These are phyloP conservation scores for Pyrochroa serraticornis DNA, from an alignment of 2,888 invertebrate species.

Conservation along the genomic window DNA sequence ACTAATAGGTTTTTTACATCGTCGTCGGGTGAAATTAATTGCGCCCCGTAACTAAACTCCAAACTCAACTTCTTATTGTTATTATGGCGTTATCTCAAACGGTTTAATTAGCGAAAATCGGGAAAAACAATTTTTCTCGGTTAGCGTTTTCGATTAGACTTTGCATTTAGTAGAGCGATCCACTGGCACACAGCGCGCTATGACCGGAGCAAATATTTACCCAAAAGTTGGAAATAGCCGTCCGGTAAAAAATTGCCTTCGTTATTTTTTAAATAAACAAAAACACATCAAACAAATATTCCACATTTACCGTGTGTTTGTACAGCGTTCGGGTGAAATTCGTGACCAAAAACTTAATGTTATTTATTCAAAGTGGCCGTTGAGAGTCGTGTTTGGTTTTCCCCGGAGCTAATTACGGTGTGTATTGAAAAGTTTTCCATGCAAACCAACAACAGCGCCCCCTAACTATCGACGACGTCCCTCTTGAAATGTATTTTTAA, in stretches of 20 bases:
- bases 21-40: constrained; percentile 12
- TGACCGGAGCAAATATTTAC: constrained; percentile 19
- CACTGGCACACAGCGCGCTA: too few relatives aligned
- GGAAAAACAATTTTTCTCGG: too few relatives aligned
- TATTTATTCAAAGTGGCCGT: constrained; percentile 21
- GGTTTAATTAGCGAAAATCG: constrained; percentile 17
- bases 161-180: too few relatives aligned
- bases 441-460: too few relatives aligned
- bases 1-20: constrained; percentile 15
- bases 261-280: constrained; percentile 29
- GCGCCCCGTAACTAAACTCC: constrained; percentile 3
- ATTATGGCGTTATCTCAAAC: constrained; percentile 2
- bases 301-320: constrained; percentile 23
- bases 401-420: constrained; percentile 10
- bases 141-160: too few relatives aligned
- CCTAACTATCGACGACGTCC: background rate
- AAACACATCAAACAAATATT: constrained; percentile 23
- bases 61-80: background rate
- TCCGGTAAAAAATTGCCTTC: constrained; percentile 19
- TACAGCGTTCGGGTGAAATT: constrained; percentile 23
- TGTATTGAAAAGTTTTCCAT: too few relatives aligned
- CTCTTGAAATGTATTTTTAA: constrained; percentile 38
- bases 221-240: constrained; percentile 20
- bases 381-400: constrained; percentile 19
- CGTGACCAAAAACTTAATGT: constrained; percentile 27